Percentiles rank a stretch among this genome's conserved stretches.
phyloP scores from a whole-genome alignment of 2,113 vertebrate species.

The Gyps fulvus region DNA sequence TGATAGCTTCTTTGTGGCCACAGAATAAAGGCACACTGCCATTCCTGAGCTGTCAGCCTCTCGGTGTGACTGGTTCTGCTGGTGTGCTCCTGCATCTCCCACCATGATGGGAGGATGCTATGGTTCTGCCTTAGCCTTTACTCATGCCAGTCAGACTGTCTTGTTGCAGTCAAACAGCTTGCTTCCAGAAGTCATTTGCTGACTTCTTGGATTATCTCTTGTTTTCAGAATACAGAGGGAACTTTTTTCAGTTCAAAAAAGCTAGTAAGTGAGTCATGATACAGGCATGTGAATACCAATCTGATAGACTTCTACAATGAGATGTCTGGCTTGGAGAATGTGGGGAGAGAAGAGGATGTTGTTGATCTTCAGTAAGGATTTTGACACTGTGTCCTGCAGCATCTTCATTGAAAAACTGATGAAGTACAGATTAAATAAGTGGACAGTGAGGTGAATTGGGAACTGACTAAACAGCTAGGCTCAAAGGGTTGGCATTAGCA shows the following conservation, averaged over 20 bases:
- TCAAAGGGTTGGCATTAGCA: background rate
- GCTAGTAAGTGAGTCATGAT: background rate
- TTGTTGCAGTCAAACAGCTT: background rate
- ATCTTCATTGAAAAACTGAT: background rate
- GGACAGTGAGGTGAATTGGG: background rate
- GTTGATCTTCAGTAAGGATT: background rate
- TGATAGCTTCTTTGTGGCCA: background rate
- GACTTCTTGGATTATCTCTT: background rate
- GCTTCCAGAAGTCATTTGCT: background rate
- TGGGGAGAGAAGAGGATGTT: background rate
- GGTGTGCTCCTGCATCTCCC: background rate
- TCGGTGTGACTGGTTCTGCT: background rate
- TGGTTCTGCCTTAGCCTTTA: background rate
- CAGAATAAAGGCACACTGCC: background rate
- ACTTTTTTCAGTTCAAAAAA: background rate
- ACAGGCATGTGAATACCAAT: background rate
- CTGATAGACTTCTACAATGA: background rate
- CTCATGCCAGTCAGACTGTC: background rate
- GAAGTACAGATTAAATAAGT: background rate
- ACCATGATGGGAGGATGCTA: background rate
- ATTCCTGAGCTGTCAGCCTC: background rate
- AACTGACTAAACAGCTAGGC: background rate
- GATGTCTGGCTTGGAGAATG: background rate
- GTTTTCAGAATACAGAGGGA: background rate
- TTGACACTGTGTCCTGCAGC: background rate